phyloP scores from a whole-genome alignment of 2,888 invertebrate genomes.

The Ariolimax columbianus region DNA sequence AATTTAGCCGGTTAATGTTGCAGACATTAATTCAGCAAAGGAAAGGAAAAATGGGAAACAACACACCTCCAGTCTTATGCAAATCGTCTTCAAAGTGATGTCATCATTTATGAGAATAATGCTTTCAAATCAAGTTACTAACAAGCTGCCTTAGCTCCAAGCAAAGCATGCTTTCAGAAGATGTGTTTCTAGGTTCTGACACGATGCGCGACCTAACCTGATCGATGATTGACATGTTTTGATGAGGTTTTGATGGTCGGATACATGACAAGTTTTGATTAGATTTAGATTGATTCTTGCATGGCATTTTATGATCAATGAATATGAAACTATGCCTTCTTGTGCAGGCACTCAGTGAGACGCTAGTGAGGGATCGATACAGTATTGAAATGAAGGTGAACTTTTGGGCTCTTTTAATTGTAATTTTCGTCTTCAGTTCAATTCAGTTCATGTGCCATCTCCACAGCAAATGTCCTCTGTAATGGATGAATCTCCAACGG shows the following conservation, averaged over 20 bases:
- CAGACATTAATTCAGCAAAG: too few species aligned
- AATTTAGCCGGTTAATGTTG: too few species aligned
- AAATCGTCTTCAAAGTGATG: neutral
- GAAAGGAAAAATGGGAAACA: neutral
- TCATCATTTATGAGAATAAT: neutral
- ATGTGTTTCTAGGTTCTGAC: neutral
- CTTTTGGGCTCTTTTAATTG: neutral
- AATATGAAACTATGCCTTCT: neutral
- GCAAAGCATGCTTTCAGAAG: neutral
- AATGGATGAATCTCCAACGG: too few species aligned
- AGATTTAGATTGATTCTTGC: neutral
- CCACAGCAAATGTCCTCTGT: too few species aligned
- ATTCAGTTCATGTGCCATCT: too few species aligned
- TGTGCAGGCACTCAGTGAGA: neutral
- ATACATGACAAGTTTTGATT: constrained; percentile 14
- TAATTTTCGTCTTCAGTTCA: too few species aligned
- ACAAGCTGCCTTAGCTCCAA: neutral
- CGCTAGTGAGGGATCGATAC: neutral
- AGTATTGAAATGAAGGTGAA: neutral
- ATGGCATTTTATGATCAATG: neutral
- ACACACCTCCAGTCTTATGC: neutral
- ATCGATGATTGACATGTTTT: neutral
- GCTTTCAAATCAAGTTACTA: neutral
- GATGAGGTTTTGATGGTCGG: constrained; percentile 12
- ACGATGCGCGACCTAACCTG: neutral